Evolutionary conservation across 1,140 invertebrate genomes (phyloP).

Genomic region (Cardiocondyla obscurior): DNA sequence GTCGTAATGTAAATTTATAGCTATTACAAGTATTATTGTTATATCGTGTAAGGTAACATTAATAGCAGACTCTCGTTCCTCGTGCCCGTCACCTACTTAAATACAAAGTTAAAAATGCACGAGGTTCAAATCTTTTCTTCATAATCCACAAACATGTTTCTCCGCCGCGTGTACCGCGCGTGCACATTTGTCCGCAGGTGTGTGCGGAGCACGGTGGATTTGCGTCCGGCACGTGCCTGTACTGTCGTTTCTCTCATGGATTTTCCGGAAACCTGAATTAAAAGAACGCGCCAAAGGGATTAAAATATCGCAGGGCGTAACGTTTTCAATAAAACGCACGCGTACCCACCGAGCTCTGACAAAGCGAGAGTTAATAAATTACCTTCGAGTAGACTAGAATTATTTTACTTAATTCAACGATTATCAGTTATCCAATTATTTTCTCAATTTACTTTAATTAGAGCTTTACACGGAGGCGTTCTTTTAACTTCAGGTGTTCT

Average conservation of each 20-base stretch:
- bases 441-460: background rate
- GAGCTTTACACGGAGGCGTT: slow-evolving; percentile 21
- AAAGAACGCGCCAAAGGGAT: slow-evolving; percentile 29
- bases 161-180: slow-evolving; percentile 52
- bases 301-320: background rate
- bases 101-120: slow-evolving; percentile 79
- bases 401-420: slow-evolving; percentile 6
- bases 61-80: slow-evolving; percentile 58
- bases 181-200: slow-evolving; percentile 43
- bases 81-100: slow-evolving; percentile 67
- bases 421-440: slow-evolving; percentile 16
- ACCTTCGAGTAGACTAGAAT: background rate
- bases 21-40: slow-evolving; percentile 78
- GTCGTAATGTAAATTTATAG: slow-evolving; percentile 73
- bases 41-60: slow-evolving; percentile 71
- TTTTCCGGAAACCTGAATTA: slow-evolving; percentile 29
- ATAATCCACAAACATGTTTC: slow-evolving; percentile 38
- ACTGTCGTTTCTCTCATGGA: slow-evolving; percentile 17
- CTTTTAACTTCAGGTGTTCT: slow-evolving; percentile 56
- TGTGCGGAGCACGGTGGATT: slow-evolving; percentile 8
- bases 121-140: slow-evolving; percentile 67
- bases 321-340: background rate
- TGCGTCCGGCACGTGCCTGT: slow-evolving; percentile 15
- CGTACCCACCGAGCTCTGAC: too few species aligned
- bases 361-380: background rate